Conservation (phyloP, 2,113 vertebrate species). For the Mesitornis unicolor region DNA sequence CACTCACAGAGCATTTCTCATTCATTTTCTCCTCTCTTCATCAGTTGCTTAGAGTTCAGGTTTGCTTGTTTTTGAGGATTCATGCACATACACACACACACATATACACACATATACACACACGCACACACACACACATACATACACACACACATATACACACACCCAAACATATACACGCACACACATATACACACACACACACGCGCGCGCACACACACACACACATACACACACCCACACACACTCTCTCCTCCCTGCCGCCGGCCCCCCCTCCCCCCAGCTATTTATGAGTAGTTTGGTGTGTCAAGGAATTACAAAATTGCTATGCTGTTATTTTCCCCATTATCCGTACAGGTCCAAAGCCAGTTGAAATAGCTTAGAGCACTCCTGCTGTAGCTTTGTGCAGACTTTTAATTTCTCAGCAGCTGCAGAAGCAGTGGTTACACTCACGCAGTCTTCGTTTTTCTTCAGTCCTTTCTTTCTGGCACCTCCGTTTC, state of each 20-base stretch:
- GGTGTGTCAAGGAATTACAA: neutral
- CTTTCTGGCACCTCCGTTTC: neutral
- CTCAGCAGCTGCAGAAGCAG: neutral
- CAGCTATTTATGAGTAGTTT: neutral
- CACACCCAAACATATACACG: too few relatives aligned
- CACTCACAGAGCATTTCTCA: neutral
- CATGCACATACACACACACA: too few relatives aligned
- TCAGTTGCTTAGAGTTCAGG: neutral
- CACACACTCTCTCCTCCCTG: too few relatives aligned
- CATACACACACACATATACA: too few relatives aligned
- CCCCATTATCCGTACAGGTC: neutral
- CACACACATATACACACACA: too few relatives aligned
- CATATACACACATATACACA: too few relatives aligned
- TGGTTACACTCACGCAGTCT: neutral
- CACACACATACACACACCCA: too few relatives aligned
- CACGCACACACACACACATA: too few relatives aligned
- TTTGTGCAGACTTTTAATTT: neutral
- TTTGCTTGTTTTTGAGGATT: neutral
- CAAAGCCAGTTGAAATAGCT: neutral
- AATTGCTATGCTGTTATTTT: neutral
- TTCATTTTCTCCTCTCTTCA: neutral
- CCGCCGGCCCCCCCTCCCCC: too few relatives aligned
- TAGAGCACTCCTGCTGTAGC: neutral
- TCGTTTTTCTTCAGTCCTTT: neutral
- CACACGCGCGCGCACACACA: too few relatives aligned